These are phyloP conservation scores for Pseudococcus viburni DNA, from an alignment of 2,888 invertebrate genomes.

Conservation along the genomic window DNA sequence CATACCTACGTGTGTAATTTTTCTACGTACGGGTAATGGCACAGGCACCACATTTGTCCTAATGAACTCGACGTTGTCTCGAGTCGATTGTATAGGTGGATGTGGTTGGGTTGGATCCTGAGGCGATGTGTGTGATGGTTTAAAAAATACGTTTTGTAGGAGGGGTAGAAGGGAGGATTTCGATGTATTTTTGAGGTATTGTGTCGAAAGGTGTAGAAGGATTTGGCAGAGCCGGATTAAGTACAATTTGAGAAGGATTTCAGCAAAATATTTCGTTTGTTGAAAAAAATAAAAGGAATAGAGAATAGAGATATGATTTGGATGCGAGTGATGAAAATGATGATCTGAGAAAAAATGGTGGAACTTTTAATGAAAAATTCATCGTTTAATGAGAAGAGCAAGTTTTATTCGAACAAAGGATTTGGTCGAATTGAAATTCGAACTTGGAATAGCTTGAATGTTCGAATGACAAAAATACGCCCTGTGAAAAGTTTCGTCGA, in stretches of 20 bases:
- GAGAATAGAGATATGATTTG: background rate
- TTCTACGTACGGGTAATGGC: background rate
- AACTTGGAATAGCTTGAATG: background rate
- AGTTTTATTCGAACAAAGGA: conserved; percentile 2
- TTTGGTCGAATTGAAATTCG: conserved; percentile 13
- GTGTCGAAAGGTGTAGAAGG: background rate
- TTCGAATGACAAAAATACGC: background rate
- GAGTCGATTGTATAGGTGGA: background rate
- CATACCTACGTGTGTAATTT: background rate
- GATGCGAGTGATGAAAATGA: background rate
- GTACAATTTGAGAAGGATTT: background rate
- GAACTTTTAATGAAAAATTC: background rate
- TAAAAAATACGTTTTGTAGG: too few relatives aligned
- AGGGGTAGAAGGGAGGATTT: background rate
- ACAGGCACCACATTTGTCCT: background rate
- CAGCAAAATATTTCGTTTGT: conserved; percentile 35
- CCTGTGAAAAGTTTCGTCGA: background rate
- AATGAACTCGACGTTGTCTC: background rate
- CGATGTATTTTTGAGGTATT: conserved; percentile 18
- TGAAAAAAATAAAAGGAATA: background rate
- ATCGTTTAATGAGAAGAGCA: background rate
- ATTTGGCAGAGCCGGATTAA: background rate
- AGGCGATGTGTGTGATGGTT: too few relatives aligned
- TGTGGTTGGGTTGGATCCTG: background rate
- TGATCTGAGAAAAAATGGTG: background rate